A percentile compares a stretch with the other conserved stretches of the same genome.
These are phyloP conservation scores for Phthorimaea operculella DNA, from an alignment of 1,140 invertebrate species.

Conservation along the genomic window DNA sequence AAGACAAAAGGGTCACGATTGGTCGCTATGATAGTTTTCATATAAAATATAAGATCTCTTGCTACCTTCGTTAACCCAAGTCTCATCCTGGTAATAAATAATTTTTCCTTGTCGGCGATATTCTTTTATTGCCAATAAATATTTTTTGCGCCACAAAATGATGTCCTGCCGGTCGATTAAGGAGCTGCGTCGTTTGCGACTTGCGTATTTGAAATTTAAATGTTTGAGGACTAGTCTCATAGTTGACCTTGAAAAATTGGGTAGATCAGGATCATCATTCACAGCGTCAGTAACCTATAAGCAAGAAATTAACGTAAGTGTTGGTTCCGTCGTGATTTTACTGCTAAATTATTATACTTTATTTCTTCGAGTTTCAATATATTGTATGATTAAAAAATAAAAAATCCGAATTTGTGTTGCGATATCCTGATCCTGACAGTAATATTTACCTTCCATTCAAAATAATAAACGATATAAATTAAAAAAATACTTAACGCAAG, in stretches of 20 bases:
- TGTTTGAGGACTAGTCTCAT: slow-evolving; percentile 14
- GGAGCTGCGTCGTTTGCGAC: slow-evolving; percentile 1
- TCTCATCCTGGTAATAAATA: slow-evolving; percentile 30
- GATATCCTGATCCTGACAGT: no score
- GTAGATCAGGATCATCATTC: slow-evolving; percentile 12
- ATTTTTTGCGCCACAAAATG: slow-evolving; percentile 8
- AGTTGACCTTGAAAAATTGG: slow-evolving; percentile 11
- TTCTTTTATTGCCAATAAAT: slow-evolving; percentile 16
- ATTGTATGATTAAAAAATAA: background rate
- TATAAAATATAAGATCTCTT: background rate
- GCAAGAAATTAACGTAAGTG: slow-evolving; percentile 3
- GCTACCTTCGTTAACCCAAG: slow-evolving; percentile 21
- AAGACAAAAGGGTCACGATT: background rate
- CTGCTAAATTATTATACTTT: no score
- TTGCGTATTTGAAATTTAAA: slow-evolving; percentile 16
- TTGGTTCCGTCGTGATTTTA: background rate
- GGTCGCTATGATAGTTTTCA: no score
- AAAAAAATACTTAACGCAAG: no score
- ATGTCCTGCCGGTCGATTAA: slow-evolving; percentile 9
- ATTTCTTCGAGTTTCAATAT: no score
- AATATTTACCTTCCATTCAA: no score
- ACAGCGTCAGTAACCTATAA: slow-evolving; percentile 10
- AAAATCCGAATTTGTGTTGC: background rate
- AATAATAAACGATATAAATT: no score
- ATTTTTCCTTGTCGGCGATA: slow-evolving; percentile 14